Evolutionary conservation across 1,140 invertebrate species (phyloP).

Genomic region (Drosophila sproati): DNA sequence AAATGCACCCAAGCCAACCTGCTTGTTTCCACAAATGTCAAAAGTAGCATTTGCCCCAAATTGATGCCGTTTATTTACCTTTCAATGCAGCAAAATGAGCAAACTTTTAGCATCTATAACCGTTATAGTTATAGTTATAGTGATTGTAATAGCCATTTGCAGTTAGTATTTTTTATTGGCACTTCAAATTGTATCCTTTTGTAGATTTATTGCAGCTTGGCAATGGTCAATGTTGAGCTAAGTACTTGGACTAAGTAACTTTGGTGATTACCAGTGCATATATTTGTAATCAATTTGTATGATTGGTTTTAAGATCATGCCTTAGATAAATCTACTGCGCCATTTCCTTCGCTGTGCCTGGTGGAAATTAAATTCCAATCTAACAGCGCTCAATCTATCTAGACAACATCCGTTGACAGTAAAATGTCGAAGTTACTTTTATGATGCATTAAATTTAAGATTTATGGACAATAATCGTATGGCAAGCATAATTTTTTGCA

Average conservation of each 20-base stretch:
- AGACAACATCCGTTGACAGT: background rate
- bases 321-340: too few species aligned
- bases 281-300: too few species aligned
- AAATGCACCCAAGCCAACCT: constrained; percentile 31
- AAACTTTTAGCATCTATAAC: constrained; percentile 6
- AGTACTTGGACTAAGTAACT: background rate
- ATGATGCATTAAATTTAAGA: background rate
- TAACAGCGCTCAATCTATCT: background rate
- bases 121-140: constrained; percentile 25
- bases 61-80: background rate
- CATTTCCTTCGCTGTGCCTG: background rate
- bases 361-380: background rate
- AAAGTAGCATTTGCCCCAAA: constrained; percentile 3
- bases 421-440: background rate
- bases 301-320: too few species aligned
- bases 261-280: too few species aligned
- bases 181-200: constrained; percentile 10
- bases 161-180: constrained; percentile 8
- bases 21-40: constrained; percentile 22
- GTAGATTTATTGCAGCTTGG: background rate
- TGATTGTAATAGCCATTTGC: constrained; percentile 12
- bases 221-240: background rate
- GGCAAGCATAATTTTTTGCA: background rate
- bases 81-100: constrained; percentile 24
- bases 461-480: background rate